Evolutionary conservation across 2,113 vertebrate genomes (phyloP).

Genomic region (Dasyurus viverrinus): DNA sequence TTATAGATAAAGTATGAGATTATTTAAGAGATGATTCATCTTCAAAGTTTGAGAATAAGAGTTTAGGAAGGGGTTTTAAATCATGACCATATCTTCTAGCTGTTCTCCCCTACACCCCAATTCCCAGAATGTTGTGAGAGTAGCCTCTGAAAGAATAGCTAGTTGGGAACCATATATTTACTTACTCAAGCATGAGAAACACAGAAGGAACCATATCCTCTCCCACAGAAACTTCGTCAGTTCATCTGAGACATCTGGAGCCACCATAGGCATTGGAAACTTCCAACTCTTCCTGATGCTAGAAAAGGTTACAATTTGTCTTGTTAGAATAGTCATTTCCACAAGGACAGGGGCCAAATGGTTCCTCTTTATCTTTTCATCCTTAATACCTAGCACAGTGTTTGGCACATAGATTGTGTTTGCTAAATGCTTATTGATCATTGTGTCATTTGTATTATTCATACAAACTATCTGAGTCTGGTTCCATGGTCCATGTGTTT

Average conservation of each 20-base stretch:
- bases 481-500: not conserved
- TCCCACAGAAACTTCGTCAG: not conserved
- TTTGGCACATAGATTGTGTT: not conserved
- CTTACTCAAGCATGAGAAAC: not conserved
- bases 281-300: not conserved
- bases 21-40: not conserved
- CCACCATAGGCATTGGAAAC: not conserved
- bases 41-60: not conserved
- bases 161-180: not conserved
- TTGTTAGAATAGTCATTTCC: not conserved
- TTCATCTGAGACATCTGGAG: not conserved
- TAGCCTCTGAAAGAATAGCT: not conserved
- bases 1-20: not conserved
- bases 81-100: not conserved
- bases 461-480: not conserved
- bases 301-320: not conserved
- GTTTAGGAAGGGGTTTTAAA: not conserved
- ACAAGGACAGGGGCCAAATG: not conserved
- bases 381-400: not conserved
- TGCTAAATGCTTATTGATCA: not conserved
- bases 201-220: not conserved
- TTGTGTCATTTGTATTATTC: not conserved
- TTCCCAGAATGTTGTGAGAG: not conserved
- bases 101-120: not conserved
- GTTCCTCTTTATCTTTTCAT: not conserved